phyloP scores from a whole-genome alignment of 2,113 vertebrate genomes.

The Heterocephalus glaber region DNA sequence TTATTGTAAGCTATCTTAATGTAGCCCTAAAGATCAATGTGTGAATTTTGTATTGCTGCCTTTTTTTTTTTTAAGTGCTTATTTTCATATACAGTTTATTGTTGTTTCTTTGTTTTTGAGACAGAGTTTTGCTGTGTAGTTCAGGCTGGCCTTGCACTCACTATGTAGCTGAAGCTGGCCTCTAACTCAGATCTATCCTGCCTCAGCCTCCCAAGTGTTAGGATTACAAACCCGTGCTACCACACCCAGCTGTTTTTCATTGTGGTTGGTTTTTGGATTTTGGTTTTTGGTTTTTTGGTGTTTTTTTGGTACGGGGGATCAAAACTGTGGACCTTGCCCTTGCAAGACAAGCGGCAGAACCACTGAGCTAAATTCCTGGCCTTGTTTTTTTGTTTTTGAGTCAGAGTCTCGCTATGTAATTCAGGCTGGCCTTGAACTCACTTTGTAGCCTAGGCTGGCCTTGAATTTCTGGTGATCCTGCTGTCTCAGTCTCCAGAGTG shows the following conservation, averaged over 20 bases:
- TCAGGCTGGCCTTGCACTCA: not conserved
- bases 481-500: not conserved
- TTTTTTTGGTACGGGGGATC: too few species aligned
- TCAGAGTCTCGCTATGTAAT: not conserved
- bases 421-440: not conserved
- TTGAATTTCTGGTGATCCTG: not conserved
- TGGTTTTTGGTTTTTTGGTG: too few species aligned
- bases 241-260: not conserved
- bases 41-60: not conserved
- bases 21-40: not conserved
- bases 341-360: too few species aligned
- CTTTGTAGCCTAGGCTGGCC: not conserved
- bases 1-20: slow-evolving; percentile 34
- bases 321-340: too few species aligned
- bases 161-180: not conserved
- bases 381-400: not conserved
- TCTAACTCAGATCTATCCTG: not conserved
- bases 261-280: too few species aligned
- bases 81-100: slow-evolving; percentile 54
- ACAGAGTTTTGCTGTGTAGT: not conserved
- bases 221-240: not conserved
- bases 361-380: too few species aligned
- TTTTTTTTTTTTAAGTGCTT: not conserved
- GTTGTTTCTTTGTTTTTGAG: not conserved
- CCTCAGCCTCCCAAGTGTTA: not conserved